These are phyloP conservation scores for Petroica traversi DNA, from an alignment of 2,113 vertebrate genomes.

Conservation along the genomic window DNA sequence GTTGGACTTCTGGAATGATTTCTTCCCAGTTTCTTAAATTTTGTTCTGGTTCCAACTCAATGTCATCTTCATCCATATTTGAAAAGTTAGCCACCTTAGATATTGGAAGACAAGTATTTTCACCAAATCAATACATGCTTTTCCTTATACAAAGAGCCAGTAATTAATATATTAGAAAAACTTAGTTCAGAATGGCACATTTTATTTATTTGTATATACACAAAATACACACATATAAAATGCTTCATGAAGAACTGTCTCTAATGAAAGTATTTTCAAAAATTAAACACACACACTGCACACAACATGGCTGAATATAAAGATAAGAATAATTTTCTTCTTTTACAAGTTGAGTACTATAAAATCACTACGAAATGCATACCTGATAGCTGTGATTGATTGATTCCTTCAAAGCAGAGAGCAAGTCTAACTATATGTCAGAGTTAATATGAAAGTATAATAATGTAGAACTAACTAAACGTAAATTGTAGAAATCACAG, in stretches of 20 bases:
- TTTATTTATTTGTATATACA: neutral
- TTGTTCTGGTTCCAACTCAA: conserved; percentile 88
- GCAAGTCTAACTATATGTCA: neutral
- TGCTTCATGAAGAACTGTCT: neutral
- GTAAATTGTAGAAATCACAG: neutral
- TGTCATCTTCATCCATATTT: conserved; percentile 94
- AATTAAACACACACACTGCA: neutral
- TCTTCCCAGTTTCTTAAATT: conserved; percentile 91
- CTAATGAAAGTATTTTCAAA: neutral
- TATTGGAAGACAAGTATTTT: conserved; percentile 34
- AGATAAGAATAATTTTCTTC: neutral
- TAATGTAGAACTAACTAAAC: neutral
- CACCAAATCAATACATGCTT: neutral
- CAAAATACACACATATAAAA: neutral
- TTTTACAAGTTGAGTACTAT: conserved; percentile 1
- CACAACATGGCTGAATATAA: neutral
- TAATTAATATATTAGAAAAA: neutral
- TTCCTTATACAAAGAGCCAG: neutral
- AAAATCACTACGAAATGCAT: neutral
- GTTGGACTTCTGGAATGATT: conserved; percentile 92
- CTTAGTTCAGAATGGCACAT: neutral
- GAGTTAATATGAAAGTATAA: neutral
- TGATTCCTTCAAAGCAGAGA: neutral
- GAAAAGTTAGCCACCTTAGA: conserved; percentile 94
- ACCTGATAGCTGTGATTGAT: neutral